Evolutionary conservation across 2,888 invertebrate genomes (phyloP).

Genomic region (Liopterus haemorrhoidalis): DNA sequence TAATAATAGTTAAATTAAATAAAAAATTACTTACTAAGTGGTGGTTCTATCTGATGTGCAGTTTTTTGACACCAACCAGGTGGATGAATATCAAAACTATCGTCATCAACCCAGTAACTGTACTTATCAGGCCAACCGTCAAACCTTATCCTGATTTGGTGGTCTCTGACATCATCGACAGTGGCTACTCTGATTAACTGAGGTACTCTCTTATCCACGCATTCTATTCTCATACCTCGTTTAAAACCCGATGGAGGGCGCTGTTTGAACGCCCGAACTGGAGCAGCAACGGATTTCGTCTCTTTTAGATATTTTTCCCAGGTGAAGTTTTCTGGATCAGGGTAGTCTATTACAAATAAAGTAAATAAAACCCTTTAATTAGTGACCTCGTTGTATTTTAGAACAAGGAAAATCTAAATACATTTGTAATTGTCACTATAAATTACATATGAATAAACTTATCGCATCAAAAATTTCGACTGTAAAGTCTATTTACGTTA

Average conservation of each 20-base stretch:
- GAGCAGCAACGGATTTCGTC: constrained; percentile 69
- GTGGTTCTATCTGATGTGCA: constrained; percentile 78
- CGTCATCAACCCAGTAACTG: constrained; percentile 86
- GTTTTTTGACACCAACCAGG: constrained; percentile 88
- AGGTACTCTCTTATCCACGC: constrained; percentile 77
- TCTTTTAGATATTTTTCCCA: constrained; percentile 80
- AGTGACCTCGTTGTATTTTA: too few relatives aligned
- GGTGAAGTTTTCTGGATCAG: constrained; percentile 65
- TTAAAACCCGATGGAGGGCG: constrained; percentile 73
- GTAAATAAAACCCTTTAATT: constrained; percentile 1
- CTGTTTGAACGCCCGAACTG: constrained; percentile 74
- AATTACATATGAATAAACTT: too few relatives aligned
- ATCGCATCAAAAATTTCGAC: too few relatives aligned
- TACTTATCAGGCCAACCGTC: constrained; percentile 85
- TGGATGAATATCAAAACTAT: constrained; percentile 84
- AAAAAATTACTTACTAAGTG: constrained; percentile 58
- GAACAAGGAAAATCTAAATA: too few relatives aligned
- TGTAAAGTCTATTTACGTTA: too few relatives aligned
- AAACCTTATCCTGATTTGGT: constrained; percentile 72
- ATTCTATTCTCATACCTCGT: constrained; percentile 80
- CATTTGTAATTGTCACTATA: too few relatives aligned
- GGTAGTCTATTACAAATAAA: constrained; percentile 52
- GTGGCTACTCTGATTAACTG: constrained; percentile 80
- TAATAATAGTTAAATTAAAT: too few relatives aligned
- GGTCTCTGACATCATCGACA: constrained; percentile 67